Evolutionary conservation across 2,797 vertebrate genomes (phyloP), one percentile per base, ranked within the genome.

Genomic region (Gymnoscopelus microlampas): DNA sequence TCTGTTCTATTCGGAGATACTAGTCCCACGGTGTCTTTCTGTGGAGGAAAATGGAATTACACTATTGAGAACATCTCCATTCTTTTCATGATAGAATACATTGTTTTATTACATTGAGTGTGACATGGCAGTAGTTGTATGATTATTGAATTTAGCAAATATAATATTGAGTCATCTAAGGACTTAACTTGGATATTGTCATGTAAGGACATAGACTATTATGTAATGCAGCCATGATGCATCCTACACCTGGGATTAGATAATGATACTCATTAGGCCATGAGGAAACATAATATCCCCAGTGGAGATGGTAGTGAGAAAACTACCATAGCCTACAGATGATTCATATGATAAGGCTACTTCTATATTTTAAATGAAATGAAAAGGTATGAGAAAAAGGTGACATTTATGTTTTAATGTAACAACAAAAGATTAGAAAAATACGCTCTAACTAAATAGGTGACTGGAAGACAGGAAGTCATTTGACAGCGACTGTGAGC

Each of bases 21-120:
- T 67, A 71, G 77, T 83, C 53, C 85, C 71, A 87, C 87, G 91
- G 88, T 86, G 84, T 76, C 88, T 83, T 86, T 88, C 77, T 83
- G 81, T 92, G 91, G 90, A 82, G 61, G 70, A 54, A 79, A 35
- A 29, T 56, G 66, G 79, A 83, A 85, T 63, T 69, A 23, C 59
- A 11, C 32, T 59, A 69, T 53, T 60, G 57, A 69, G 71, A 71
- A 60, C 72, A 75, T 24, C 5, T 79, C 5, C 13, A 26, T 35
- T 75, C 49, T 14, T 24, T 35, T 15, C 24, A 19, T 62, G 35
- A 77, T 69, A 12, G 47, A 74, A 19, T 19, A 13, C 23, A 48
- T 3, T 61, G 5, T 62, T 29, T n/a, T 12, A 19, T 19, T 19
- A 19, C 19, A 19, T 19, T 19, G 60, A 50, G 54, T 1, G 4